Evolutionary conservation across 2,113 vertebrate genomes (phyloP).

Genomic region (Hypomesus transpacificus): DNA sequence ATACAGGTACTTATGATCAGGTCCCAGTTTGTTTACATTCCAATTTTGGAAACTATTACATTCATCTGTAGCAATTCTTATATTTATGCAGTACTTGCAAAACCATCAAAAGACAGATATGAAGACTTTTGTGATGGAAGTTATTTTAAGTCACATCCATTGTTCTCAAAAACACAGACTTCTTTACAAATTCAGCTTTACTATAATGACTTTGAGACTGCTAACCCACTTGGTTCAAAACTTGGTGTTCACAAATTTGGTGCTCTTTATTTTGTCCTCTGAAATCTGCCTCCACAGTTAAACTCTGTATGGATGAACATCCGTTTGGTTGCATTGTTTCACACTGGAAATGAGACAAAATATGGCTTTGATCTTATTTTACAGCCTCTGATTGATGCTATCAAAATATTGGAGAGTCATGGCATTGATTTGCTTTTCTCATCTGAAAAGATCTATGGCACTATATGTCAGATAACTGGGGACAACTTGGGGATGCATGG

Average conservation of each 20-base stretch:
- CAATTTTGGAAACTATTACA: too few species aligned
- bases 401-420: conserved; percentile 17
- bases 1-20: neutral
- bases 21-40: too few species aligned
- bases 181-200: conserved; percentile 29
- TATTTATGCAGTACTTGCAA: too few species aligned
- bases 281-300: conserved; percentile 23
- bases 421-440: conserved; percentile 17
- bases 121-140: conserved; percentile 24
- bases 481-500: conserved; percentile 22
- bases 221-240: conserved; percentile 27
- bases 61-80: too few species aligned
- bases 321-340: conserved; percentile 26
- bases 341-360: conserved; percentile 28
- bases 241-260: conserved; percentile 25
- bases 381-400: conserved; percentile 5
- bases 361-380: conserved; percentile 29
- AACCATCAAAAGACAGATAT: too few species aligned
- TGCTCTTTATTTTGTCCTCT: conserved; percentile 26
- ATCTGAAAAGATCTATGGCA: conserved; percentile 14
- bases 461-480: conserved; percentile 31
- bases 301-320: conserved; percentile 28
- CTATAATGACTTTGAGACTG: conserved; percentile 35
- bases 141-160: conserved; percentile 24
- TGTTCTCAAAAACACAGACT: conserved; percentile 31